Evolutionary conservation across 2,113 vertebrate species (phyloP).

Genomic region (Python bivittatus): DNA sequence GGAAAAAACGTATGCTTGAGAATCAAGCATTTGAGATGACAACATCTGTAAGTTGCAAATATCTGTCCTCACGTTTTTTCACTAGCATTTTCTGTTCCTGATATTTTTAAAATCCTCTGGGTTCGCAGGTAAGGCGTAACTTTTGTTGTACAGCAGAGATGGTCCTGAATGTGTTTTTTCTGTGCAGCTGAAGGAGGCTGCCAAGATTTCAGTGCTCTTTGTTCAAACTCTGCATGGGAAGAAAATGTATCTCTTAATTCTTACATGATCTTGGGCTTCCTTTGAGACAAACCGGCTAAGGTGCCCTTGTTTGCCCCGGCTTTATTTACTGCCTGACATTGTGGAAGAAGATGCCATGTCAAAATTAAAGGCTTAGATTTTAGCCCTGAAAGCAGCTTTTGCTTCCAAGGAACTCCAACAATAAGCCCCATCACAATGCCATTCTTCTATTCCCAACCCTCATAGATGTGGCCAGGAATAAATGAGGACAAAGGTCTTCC

Average conservation of each 20-base stretch:
- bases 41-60: neutral
- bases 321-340: constrained; percentile 33
- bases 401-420: neutral
- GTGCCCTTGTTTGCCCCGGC: neutral
- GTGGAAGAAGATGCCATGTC: neutral
- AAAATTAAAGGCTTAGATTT: constrained; percentile 3
- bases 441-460: neutral
- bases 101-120: neutral
- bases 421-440: neutral
- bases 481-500: neutral
- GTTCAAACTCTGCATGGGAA: neutral
- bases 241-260: neutral
- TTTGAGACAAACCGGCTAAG: neutral
- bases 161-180: neutral
- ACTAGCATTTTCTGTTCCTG: neutral
- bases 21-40: neutral
- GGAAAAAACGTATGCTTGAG: no score
- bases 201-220: neutral
- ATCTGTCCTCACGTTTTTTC: neutral
- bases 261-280: neutral
- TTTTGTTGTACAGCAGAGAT: neutral
- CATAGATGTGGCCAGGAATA: neutral
- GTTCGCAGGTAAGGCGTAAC: neutral
- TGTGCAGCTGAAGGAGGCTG: neutral
- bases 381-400: fast-evolving